phyloP scores from a whole-genome alignment of 2,797 vertebrate species.

The Rallus crepitans region DNA sequence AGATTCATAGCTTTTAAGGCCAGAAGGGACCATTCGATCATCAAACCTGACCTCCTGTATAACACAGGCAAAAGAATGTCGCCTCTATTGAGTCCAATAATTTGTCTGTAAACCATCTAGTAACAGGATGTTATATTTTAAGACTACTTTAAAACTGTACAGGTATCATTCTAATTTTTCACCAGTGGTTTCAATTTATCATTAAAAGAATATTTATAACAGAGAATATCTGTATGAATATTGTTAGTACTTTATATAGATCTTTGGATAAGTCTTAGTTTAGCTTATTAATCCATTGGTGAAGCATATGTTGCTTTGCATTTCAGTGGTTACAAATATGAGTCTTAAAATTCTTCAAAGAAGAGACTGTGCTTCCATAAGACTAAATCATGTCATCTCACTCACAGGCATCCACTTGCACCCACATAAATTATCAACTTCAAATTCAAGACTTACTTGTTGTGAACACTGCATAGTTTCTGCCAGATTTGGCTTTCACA shows the following conservation, averaged over 20 bases:
- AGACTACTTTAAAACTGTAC: not conserved
- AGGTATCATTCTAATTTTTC: slow-evolving; percentile 10
- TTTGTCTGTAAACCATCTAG: slow-evolving; percentile 28
- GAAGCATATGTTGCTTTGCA: slow-evolving; percentile 16
- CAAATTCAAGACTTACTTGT: not conserved
- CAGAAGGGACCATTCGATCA: slow-evolving; percentile 19
- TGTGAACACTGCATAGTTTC: not conserved
- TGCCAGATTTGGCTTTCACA: not conserved
- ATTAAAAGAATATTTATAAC: slow-evolving; percentile 34
- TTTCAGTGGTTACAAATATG: not conserved
- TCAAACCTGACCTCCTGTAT: slow-evolving; percentile 24
- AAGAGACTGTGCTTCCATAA: not conserved
- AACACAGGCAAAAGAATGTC: slow-evolving; percentile 40
- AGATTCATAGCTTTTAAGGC: slow-evolving; percentile 39
- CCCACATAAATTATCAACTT: not conserved
- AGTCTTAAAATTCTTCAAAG: not conserved
- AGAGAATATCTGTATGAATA: not conserved
- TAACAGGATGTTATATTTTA: slow-evolving; percentile 24
- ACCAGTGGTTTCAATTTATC: not conserved
- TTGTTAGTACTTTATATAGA: not conserved
- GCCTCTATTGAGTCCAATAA: slow-evolving; percentile 6
- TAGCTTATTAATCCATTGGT: slow-evolving; percentile 29
- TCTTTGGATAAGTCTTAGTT: not conserved
- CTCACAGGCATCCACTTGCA: not conserved
- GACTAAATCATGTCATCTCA: not conserved